Percentiles rank a stretch among this genome's conserved stretches.
Conservation (phyloP, 2,888 invertebrate species). For the Pyralis farinalis region DNA sequence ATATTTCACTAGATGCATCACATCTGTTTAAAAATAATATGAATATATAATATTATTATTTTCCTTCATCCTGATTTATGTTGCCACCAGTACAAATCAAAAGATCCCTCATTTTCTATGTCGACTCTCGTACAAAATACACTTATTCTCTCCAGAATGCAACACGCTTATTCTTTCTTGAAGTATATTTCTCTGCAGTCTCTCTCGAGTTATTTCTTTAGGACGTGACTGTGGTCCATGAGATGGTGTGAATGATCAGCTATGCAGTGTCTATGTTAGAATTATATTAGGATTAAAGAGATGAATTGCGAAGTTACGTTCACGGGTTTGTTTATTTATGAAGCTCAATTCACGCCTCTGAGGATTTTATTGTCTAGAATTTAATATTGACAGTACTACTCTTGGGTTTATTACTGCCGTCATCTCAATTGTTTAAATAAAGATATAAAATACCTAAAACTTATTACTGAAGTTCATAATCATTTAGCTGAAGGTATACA, state of each 20-base stretch:
- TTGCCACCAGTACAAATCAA: slow-evolving; percentile 1
- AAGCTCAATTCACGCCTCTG: slow-evolving; percentile 3
- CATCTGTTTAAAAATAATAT: no score
- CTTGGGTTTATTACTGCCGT: no score
- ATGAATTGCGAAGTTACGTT: not conserved
- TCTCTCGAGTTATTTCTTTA: slow-evolving; percentile 39
- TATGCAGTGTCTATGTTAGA: slow-evolving; percentile 16
- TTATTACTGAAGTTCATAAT: no score
- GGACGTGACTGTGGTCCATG: slow-evolving; percentile 45
- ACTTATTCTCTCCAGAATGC: slow-evolving; percentile 1
- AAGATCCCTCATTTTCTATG: not conserved
- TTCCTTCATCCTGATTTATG: slow-evolving; percentile 7
- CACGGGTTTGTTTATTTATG: not conserved
- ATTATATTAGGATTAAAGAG: slow-evolving; percentile 8
- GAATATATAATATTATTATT: not conserved
- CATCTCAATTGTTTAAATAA: no score
- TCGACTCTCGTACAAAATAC: slow-evolving; percentile 5
- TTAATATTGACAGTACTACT: no score
- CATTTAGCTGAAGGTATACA: no score
- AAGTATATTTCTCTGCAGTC: slow-evolving; percentile 33
- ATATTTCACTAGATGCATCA: no score
- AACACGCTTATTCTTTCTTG: not conserved
- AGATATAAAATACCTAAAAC: no score
- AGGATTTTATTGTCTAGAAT: no score
- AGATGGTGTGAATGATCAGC: slow-evolving; percentile 27